A percentile compares a stretch with the other conserved stretches of the same genome.
These are phyloP conservation scores for Anableps anableps DNA, from an alignment of 2,797 vertebrate species.

Conservation along the genomic window DNA sequence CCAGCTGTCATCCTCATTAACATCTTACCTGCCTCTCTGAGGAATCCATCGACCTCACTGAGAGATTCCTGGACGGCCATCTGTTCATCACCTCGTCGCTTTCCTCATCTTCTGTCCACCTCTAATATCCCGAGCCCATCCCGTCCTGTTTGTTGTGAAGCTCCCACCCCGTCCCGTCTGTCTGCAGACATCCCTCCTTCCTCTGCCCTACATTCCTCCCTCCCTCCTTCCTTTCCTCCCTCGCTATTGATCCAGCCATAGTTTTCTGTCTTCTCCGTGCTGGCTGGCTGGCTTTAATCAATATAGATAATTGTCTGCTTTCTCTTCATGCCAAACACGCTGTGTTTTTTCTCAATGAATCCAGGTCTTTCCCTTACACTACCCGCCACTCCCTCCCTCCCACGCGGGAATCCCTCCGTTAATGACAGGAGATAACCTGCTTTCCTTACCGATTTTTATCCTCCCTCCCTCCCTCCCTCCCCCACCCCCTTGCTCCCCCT, in stretches of 20 bases:
- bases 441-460: conserved; percentile 87
- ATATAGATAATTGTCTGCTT: conserved; percentile 90
- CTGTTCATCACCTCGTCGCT: conserved; percentile 16
- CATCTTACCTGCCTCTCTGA: conserved; percentile 31
- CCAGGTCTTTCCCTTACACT: conserved; percentile 76
- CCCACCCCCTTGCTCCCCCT: conserved; percentile 44
- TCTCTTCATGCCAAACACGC: conserved; percentile 85
- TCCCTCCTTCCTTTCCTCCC: conserved; percentile 39
- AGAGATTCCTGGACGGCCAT: conserved; percentile 50
- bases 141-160: conserved; percentile 45
- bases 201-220: conserved; percentile 54
- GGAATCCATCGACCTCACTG: conserved; percentile 30
- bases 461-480: conserved; percentile 30
- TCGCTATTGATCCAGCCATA: conserved; percentile 85
- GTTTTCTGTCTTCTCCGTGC: conserved; percentile 85
- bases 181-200: conserved; percentile 61
- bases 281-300: conserved; percentile 88
- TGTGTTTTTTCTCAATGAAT: conserved; percentile 84
- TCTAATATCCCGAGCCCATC: conserved; percentile 48
- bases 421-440: conserved; percentile 87
- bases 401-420: conserved; percentile 83
- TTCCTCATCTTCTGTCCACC: conserved; percentile 37
- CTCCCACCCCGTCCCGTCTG: conserved; percentile 49
- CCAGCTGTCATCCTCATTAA: conserved; percentile 55
- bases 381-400: conserved; percentile 32